Base-by-base conservation (phyloP, 2,113 vertebrate species). In the Xenus cinereus region DNA sequence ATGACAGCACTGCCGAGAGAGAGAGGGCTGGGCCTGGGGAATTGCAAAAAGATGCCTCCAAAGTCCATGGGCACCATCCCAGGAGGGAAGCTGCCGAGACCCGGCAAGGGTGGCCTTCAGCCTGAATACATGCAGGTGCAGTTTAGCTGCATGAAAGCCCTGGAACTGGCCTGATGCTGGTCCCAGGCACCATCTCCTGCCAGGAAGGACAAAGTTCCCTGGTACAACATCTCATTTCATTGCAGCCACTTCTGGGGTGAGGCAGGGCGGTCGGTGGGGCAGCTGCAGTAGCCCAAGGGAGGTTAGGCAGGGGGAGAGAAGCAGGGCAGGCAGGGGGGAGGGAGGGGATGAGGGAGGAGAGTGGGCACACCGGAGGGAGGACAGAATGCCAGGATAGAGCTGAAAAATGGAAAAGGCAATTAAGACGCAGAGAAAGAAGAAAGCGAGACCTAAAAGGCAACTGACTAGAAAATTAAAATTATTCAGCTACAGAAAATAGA, bases 381-480 rank as follows among this genome's bases (percentile, higher is more conserved):
- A 90, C 56, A 24, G 50, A 57, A n/a, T 39, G 53, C 37, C 85
- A 54, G 56, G 45, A 69, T 73, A 93, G 12, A 1, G 1, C 32
- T 30, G 12, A 45, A 48, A 92, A 30, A 87, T 24, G 35, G 66
- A 78, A 93, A 83, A 97, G 46, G 69, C 93, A 95, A 97, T 96
- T 97, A 97, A 96, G 93, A 69, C 7, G 4, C 59, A 62, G 67
- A 90, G 94, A 71, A 91, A 89, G 81, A 91, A 93, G 56, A 66
- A 95, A 92, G 84, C 1, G 9, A 96, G 84, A 93, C 93, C 87
- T 84, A n/a, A 80, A 92, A 95, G 87, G 92, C 95, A 97, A 97
- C 96, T 96, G 96, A 95, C 79, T 96, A 96, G 96, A 97, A 97
- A 97, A 97, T 97, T 97, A 96, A 97, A 97, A 94, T 95, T 96